A percentile compares a stretch with the other conserved stretches of the same genome.
phyloP scores from a whole-genome alignment of 2,888 invertebrate genomes.

The Camptogramma bilineatum region DNA sequence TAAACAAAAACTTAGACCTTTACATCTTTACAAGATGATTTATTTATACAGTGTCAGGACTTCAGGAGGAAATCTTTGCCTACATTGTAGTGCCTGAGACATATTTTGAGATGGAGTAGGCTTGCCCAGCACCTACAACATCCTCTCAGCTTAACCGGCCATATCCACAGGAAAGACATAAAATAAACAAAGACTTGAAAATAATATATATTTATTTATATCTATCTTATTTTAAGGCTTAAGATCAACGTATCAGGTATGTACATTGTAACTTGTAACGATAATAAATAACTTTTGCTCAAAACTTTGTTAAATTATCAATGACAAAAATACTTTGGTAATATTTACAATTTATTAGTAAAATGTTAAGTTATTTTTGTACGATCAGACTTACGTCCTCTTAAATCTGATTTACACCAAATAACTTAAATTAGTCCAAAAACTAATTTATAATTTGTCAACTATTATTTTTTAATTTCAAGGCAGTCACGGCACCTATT shows the following conservation, averaged over 20 bases:
- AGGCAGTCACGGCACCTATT: not conserved
- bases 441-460: not conserved
- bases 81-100: too few relatives aligned
- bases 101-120: too few relatives aligned
- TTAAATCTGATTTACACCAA: conserved; percentile 59
- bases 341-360: conserved; percentile 9
- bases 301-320: not conserved
- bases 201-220: not conserved
- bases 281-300: not conserved
- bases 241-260: not conserved
- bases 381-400: conserved; percentile 74
- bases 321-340: not conserved
- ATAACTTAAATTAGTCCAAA: conserved; percentile 40
- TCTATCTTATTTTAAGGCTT: not conserved
- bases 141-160: too few relatives aligned
- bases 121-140: too few relatives aligned
- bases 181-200: not conserved
- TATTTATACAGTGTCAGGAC: too few relatives aligned
- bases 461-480: not conserved
- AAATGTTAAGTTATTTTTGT: conserved; percentile 5
- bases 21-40: too few relatives aligned
- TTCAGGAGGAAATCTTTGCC: too few relatives aligned
- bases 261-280: not conserved
- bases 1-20: too few relatives aligned
- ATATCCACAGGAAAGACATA: too few relatives aligned